Evolutionary conservation across 2,113 vertebrate species (phyloP), one percentile per base, ranked within the genome.

Genomic region (Nerophis ophidion): DNA sequence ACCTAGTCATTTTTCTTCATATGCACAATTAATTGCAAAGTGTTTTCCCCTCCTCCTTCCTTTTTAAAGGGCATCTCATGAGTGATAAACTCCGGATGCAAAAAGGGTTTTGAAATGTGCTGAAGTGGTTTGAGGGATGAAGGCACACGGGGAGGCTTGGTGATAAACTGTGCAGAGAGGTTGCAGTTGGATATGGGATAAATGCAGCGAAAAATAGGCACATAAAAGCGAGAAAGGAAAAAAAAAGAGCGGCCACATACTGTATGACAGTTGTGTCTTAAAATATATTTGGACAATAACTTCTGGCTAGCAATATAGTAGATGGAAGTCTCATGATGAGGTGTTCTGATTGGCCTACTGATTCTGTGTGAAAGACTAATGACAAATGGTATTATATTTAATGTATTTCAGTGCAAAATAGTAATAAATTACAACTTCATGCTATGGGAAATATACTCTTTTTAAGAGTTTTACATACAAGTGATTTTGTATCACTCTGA

Each of bases 1-100:
- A 72, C 74, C 49, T 71, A 62, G 68, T 82, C 72, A 76, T 77
- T 81, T 69, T 75, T 82, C 71, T 77, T 81, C 77, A 65, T 70
- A 61, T 44, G 60, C 45, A 57, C 75, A 84, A 82, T 85, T 86
- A 84, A 85, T 63, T 58, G 71, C 36, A 13, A 71, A 46, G 63
- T 5, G 55, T 61, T 72, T 55, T 66, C 63, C 34, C 51, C 10
- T 56, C 65, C 10, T 56, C 65, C 58, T 57, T 66, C 75, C 66
- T 76, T 74, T 59, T 79, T 71, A 82, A 84, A 86, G 81, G 71
- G 76, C 73, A 80, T 79, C 70, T 71, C 77, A 76, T 15, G 67
- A 85, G 65, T 63, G 67, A 81, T 82, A 86, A 85, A 73, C 72
- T 74, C 74, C 4, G 56, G 47, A 80, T 69, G 63, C 68, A 77